phyloP scores from a whole-genome alignment of 1,140 invertebrate genomes.

The Diorhabda carinulata region DNA sequence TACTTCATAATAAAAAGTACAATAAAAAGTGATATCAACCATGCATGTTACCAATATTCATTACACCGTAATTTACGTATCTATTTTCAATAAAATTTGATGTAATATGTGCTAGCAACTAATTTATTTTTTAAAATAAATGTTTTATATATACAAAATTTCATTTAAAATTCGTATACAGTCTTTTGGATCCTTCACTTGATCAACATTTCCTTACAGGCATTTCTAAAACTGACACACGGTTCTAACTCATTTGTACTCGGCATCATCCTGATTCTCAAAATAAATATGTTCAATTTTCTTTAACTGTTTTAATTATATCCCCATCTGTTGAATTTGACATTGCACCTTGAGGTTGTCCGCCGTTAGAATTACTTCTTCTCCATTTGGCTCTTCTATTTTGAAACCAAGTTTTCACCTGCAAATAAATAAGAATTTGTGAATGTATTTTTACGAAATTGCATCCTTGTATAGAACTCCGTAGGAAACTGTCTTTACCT shows the following conservation, averaged over 20 bases:
- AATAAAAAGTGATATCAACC: background rate
- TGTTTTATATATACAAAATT: conserved; percentile 5
- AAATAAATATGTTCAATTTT: background rate
- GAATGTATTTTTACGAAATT: conserved; percentile 15
- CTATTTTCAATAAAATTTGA: background rate
- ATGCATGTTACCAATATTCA: background rate
- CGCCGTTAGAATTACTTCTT: conserved; percentile 41
- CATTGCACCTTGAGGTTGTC: background rate
- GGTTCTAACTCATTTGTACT: too few species aligned
- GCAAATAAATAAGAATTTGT: conserved; percentile 27
- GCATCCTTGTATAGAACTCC: background rate
- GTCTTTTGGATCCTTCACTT: too few species aligned
- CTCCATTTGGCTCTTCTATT: conserved; percentile 78
- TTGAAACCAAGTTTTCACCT: conserved; percentile 84
- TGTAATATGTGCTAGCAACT: conserved; percentile 4
- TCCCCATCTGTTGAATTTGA: conserved; percentile 1
- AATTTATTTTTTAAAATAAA: conserved; percentile 16
- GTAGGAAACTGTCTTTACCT: too few species aligned
- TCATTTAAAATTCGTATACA: too few species aligned
- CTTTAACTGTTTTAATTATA: background rate
- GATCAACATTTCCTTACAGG: too few species aligned
- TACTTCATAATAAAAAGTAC: background rate
- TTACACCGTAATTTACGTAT: background rate
- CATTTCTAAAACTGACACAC: too few species aligned
- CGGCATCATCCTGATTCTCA: too few species aligned